Percentiles rank a stretch among this genome's conserved stretches.
Evolutionary conservation across 1,140 invertebrate genomes (phyloP).

Genomic region (Oscheius sp.): DNA sequence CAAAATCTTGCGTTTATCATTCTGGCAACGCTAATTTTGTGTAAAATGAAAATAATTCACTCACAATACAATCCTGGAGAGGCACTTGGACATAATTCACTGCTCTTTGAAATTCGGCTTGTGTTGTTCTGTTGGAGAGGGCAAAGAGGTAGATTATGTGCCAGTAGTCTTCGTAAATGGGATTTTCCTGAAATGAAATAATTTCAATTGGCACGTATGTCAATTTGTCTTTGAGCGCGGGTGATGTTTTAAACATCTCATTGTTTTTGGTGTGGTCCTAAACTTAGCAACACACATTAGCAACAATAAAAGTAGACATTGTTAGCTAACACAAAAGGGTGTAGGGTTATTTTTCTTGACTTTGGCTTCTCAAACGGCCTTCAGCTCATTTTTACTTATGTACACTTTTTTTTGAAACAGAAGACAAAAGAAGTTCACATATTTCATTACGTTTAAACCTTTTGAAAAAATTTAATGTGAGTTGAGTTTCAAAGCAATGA

Average conservation of each 20-base stretch:
- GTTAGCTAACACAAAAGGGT: no score
- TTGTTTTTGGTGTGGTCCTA: neutral
- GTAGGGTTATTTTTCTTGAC: no score
- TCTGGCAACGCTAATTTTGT: neutral
- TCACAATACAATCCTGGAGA: conserved; percentile 10
- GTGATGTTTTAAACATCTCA: neutral
- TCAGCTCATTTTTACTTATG: no score
- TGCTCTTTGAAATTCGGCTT: conserved; percentile 1
- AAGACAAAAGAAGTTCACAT: no score
- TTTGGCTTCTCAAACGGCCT: no score
- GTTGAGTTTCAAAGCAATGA: no score
- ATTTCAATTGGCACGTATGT: neutral
- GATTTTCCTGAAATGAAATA: neutral
- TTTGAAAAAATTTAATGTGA: no score
- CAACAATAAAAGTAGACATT: no score
- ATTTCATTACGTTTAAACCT: no score
- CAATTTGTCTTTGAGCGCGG: neutral
- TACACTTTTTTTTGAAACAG: no score
- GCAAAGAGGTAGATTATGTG: conserved; percentile 30
- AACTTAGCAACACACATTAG: neutral
- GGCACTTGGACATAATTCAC: conserved; percentile 20
- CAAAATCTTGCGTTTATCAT: neutral
- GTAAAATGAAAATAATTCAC: neutral
- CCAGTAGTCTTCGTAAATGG: conserved; percentile 8
- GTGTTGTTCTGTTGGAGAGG: conserved; percentile 15